These are phyloP conservation scores for Eonycteris spelaea DNA, from an alignment of 2,113 vertebrate species.

Conservation along the genomic window DNA sequence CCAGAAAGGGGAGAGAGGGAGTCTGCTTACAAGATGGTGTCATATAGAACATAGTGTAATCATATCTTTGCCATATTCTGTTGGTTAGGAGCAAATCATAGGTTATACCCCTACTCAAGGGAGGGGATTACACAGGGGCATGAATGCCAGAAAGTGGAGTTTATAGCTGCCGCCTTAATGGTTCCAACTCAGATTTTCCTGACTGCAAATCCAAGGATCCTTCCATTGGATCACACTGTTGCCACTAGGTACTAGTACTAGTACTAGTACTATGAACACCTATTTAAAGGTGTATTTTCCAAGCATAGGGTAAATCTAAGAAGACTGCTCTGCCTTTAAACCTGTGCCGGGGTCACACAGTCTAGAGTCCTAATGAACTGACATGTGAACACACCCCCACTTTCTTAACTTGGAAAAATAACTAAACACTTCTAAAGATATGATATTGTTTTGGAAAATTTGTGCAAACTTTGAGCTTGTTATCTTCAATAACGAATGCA, in stretches of 20 bases:
- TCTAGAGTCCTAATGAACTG: background rate
- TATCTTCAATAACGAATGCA: background rate
- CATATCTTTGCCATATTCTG: background rate
- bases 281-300: background rate
- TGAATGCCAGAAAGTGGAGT: background rate
- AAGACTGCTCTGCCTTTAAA: background rate
- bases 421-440: background rate
- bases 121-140: background rate
- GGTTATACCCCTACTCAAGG: background rate
- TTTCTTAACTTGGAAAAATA: background rate
- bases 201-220: background rate
- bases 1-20: background rate
- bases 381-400: background rate
- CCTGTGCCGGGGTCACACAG: background rate
- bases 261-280: background rate
- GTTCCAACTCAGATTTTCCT: background rate
- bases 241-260: background rate
- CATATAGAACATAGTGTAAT: background rate
- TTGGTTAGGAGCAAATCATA: slow-evolving; percentile 17
- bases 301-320: background rate
- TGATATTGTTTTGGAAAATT: slow-evolving; percentile 1
- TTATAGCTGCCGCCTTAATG: background rate
- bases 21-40: background rate
- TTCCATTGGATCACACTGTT: background rate
- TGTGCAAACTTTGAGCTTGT: slow-evolving; percentile 25